A percentile compares a stretch with the other conserved stretches of the same genome.
Conservation (phyloP, 2,888 invertebrate genomes). For the Drosophila eohydei region DNA sequence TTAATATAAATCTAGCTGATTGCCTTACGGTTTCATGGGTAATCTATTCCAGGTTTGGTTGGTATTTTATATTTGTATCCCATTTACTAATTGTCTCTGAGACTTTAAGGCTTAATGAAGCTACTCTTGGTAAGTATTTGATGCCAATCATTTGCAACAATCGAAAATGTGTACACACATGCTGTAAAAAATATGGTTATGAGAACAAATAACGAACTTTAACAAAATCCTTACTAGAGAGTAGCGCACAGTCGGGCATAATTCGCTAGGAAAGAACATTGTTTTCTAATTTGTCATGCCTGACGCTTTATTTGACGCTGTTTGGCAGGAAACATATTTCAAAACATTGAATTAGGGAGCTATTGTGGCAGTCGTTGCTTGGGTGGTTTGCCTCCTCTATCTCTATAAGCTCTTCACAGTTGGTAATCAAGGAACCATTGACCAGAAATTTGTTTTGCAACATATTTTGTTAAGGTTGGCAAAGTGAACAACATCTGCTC, state of each 20-base stretch:
- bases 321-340: conserved; percentile 17
- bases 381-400: not conserved
- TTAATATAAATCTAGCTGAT: not conserved
- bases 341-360: conserved; percentile 43
- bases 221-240: not conserved
- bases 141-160: not conserved
- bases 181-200: not conserved
- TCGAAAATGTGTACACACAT: not conserved
- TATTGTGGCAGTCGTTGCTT: conserved; percentile 39
- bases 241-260: not conserved
- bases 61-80: not conserved
- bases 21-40: not conserved
- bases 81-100: not conserved
- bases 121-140: not conserved
- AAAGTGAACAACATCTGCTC: conserved; percentile 22
- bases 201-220: not conserved
- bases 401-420: conserved; percentile 42
- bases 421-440: conserved; percentile 62
- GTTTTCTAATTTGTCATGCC: conserved; percentile 68
- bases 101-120: no score
- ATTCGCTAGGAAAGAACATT: not conserved
- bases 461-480: not conserved
- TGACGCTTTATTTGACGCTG: not conserved
- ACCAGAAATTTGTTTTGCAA: conserved; percentile 33
- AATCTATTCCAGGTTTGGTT: no score